phyloP scores from a whole-genome alignment of 2,797 vertebrate species.

The Anas bahamensis region DNA sequence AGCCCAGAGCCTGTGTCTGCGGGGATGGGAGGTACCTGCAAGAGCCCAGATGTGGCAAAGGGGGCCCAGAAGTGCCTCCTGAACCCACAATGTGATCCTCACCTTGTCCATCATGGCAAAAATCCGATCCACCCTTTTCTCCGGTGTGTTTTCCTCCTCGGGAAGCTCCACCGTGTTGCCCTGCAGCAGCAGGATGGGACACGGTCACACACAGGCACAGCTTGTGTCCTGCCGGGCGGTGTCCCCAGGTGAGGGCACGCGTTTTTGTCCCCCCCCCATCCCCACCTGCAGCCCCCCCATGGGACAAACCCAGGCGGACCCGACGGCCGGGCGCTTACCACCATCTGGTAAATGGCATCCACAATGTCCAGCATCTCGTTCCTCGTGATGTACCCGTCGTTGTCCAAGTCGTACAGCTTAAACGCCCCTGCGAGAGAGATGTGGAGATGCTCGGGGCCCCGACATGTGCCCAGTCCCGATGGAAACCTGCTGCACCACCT shows the following conservation, averaged over 20 bases:
- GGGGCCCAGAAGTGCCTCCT: neutral
- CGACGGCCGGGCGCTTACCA: slow-evolving; percentile 82
- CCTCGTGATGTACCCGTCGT: slow-evolving; percentile 97
- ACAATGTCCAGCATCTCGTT: slow-evolving; percentile 99
- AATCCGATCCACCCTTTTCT: slow-evolving; percentile 97
- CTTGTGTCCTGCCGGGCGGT: neutral
- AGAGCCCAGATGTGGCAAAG: neutral
- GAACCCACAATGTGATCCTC: neutral
- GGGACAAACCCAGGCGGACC: no score
- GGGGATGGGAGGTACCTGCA: neutral
- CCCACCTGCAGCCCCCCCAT: neutral
- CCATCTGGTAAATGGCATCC: slow-evolving; percentile 99
- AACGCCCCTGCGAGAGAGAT: slow-evolving; percentile 89
- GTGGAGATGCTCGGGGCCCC: fast-evolving
- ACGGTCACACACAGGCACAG: fast-evolving
- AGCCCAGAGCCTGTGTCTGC: neutral
- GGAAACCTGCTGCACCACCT: fast-evolving
- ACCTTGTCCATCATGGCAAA: slow-evolving; percentile 99
- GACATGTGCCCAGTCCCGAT: neutral
- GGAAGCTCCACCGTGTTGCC: slow-evolving; percentile 98
- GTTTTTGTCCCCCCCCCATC: neutral
- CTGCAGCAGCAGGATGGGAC: slow-evolving; percentile 78
- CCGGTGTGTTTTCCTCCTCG: slow-evolving; percentile 97
- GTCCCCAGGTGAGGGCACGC: fast-evolving
- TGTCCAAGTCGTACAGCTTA: slow-evolving; percentile 97